Evolutionary conservation across 2,888 invertebrate species (phyloP), one percentile per base, ranked within the genome.

Genomic region (Agrilus biguttatus): DNA sequence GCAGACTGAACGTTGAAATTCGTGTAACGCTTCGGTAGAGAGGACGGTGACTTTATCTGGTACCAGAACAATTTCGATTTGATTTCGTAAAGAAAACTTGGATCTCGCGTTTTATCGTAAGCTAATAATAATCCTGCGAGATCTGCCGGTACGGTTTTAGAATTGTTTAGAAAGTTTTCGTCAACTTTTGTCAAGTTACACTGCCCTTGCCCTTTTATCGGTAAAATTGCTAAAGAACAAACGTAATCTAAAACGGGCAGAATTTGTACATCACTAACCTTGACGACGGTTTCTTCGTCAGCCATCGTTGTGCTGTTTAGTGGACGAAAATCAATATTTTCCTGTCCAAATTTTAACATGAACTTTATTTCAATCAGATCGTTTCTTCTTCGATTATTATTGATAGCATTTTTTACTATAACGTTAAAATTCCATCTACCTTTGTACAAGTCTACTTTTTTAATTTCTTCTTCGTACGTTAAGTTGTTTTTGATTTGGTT

Each of bases 191-290:
- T 39, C 8, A 33, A 8, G 35, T 21, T 14, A 19, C 40, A 39
- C 33, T 46, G 37, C 12, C 17, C 14, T 39, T 46, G 37, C 12
- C 17, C 14, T 39, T 48, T 46, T 33, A 45, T 40, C 39, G 48
- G 44, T 12, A 43, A 39, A 2, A 54, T 33, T 33, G 42, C 41
- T 19, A 58, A 45, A 38, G 56, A 52, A 3, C 51, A 48, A 37
- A 61, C 50, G 37, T 54, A 51, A 40, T 67, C 59, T 17, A 61
- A 46, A 21, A 53, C 44, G 2, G 57, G 53, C 10, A 65, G 44
- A 10, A 54, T 43, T 23, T 59, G 49, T 2, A 60, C 43, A 43
- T 61, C 55, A 1, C 34, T 45, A 32, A 46, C 52, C 32, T 49
- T 47, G 1, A 49, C 43, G 1, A 35, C 33, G 10, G 46, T 42